Evolutionary conservation across 1,140 invertebrate species (phyloP).

Genomic region (Cotesia chilonis): DNA sequence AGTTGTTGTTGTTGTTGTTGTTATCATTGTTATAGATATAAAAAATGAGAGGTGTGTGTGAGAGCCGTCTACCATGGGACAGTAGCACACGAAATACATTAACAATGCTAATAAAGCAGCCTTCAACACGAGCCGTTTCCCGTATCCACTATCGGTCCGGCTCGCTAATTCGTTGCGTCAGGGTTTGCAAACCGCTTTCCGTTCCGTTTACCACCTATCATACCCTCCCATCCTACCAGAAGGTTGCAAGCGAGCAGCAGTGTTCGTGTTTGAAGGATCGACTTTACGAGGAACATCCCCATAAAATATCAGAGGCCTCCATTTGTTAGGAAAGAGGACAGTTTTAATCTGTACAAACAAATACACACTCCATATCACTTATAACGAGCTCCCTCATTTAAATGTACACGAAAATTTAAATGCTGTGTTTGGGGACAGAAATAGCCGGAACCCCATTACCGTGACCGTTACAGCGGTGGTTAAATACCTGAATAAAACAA

Average conservation of each 20-base stretch:
- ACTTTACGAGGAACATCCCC: conserved; percentile 35
- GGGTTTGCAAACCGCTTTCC: conserved; percentile 40
- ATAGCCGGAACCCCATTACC: not conserved
- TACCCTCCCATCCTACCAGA: conserved; percentile 3
- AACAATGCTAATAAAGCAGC: conserved; percentile 49
- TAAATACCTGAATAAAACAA: too few species aligned
- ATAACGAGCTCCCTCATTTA: too few species aligned
- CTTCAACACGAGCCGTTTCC: conserved; percentile 41
- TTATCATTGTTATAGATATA: too few species aligned
- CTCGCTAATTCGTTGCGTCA: conserved; percentile 44
- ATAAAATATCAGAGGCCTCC: conserved; percentile 30
- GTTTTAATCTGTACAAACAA: too few species aligned
- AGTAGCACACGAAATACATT: conserved; percentile 41
- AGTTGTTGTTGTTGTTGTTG: too few species aligned
- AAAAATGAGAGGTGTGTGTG: not conserved
- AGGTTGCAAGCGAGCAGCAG: too few species aligned
- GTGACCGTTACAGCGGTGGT: too few species aligned
- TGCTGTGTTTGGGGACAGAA: too few species aligned
- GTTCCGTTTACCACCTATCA: conserved; percentile 39
- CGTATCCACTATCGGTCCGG: conserved; percentile 42
- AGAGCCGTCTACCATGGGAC: conserved; percentile 11
- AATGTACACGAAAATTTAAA: too few species aligned
- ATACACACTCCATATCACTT: too few species aligned
- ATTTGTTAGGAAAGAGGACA: not conserved
- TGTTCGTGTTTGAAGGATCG: conserved; percentile 40